These are phyloP conservation scores for Agriopis leucophaearia DNA, from an alignment of 2,888 invertebrate species.

Conservation along the genomic window DNA sequence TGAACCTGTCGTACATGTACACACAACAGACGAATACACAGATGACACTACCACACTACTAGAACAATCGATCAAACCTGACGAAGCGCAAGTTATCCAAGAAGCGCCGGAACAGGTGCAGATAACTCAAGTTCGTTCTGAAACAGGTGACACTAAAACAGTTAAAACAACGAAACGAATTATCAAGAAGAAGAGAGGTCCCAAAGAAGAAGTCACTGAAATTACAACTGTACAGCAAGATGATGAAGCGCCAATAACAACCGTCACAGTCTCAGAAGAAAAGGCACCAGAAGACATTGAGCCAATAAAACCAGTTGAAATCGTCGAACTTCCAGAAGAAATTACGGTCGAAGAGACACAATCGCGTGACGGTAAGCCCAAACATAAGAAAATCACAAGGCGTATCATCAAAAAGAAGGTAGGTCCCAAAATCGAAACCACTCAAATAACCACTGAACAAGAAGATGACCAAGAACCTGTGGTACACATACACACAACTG, in stretches of 20 bases:
- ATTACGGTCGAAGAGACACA: slow-evolving; percentile 14
- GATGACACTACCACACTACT: slow-evolving; percentile 50
- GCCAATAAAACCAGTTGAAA: slow-evolving; percentile 9
- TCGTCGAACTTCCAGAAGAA: slow-evolving; percentile 26
- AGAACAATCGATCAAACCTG: slow-evolving; percentile 15
- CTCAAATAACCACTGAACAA: slow-evolving; percentile 38
- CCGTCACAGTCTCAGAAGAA: slow-evolving; percentile 45
- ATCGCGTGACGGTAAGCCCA: slow-evolving; percentile 47
- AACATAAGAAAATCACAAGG: slow-evolving; percentile 51
- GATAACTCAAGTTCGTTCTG: slow-evolving; percentile 38
- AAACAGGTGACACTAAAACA: slow-evolving; percentile 52
- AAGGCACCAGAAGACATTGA: slow-evolving; percentile 24
- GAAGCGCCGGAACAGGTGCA: slow-evolving; percentile 34
- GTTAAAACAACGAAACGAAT: slow-evolving; percentile 55
- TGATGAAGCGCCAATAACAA: slow-evolving; percentile 50
- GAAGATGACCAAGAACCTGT: slow-evolving; percentile 27
- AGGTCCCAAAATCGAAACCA: slow-evolving; percentile 50
- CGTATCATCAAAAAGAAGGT: slow-evolving; percentile 48
- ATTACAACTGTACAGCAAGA: slow-evolving; percentile 49
- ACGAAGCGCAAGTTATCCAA: slow-evolving; percentile 52
- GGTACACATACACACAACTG: slow-evolving; percentile 27
- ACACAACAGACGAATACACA: slow-evolving; percentile 48
- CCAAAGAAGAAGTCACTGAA: slow-evolving; percentile 51
- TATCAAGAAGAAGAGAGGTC: slow-evolving; percentile 66
- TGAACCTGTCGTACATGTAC: slow-evolving; percentile 44